These are phyloP conservation scores for Conchocele bisecta DNA, from an alignment of 2,888 invertebrate genomes.

Conservation along the genomic window DNA sequence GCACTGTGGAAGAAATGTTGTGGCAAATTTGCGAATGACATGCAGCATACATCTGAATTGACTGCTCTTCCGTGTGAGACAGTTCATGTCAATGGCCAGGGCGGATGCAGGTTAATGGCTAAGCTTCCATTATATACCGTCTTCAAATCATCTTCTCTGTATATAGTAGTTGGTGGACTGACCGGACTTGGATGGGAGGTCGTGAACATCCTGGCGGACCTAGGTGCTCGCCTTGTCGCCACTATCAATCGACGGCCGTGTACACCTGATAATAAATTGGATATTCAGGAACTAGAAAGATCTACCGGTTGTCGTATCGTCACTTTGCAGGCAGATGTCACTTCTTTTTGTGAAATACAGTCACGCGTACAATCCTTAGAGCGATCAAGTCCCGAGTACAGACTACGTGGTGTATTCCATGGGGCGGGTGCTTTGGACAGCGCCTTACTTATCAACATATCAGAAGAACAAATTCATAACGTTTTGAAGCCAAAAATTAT, in stretches of 20 bases:
- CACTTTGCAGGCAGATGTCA: slow-evolving; percentile 59
- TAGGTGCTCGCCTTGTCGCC: slow-evolving; percentile 60
- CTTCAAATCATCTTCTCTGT: too few species aligned
- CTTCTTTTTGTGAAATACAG: slow-evolving; percentile 32
- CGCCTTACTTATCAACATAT: slow-evolving; percentile 47
- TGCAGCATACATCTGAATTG: too few species aligned
- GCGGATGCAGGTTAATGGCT: too few species aligned
- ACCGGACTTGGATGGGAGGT: slow-evolving; percentile 68
- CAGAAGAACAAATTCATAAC: slow-evolving; percentile 47
- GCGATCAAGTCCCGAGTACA: slow-evolving; percentile 12
- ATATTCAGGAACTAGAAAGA: slow-evolving; percentile 38
- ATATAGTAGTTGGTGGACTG: slow-evolving; percentile 65
- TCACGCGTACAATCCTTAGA: slow-evolving; percentile 40
- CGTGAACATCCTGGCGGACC: slow-evolving; percentile 50
- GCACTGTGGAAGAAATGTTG: too few species aligned
- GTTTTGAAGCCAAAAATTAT: slow-evolving; percentile 66
- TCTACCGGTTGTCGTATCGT: slow-evolving; percentile 42
- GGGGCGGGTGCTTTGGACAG: slow-evolving; percentile 66
- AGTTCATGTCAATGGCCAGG: too few species aligned
- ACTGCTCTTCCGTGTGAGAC: too few species aligned
- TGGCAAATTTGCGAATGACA: too few species aligned
- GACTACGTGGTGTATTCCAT: slow-evolving; percentile 71
- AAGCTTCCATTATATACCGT: too few species aligned
- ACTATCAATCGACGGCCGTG: slow-evolving; percentile 53
- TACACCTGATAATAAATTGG: slow-evolving; percentile 29